Base-by-base conservation (phyloP, 2,113 vertebrate genomes). In the Ahaetulla prasina region DNA sequence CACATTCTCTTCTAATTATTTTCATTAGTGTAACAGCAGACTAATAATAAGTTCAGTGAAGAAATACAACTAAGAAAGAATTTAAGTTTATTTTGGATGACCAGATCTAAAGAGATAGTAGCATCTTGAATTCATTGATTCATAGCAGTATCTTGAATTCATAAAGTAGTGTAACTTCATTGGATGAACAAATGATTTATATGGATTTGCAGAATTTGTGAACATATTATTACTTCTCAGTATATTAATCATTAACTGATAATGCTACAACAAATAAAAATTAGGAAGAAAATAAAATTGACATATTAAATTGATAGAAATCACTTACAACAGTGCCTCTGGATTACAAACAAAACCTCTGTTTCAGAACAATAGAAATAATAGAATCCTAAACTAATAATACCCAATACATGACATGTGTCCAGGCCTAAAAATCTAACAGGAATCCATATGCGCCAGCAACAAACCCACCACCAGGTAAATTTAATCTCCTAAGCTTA, bases 21-120 rank as follows among this genome's bases (percentile, higher is more conserved):
- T 27, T 49, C 85, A 86, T 25, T 49, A 85, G 53, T 63, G 14
- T 49, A 8, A 60, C 88, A 92, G 92, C 47, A 88, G 54, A 14
- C 9, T 68, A 57, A 27, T 47, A 11, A 3, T 4, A 8, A 63
- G 94, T 93, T 68, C 30, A 68, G 16, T n/a, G 30, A 68, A 68
- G 63, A 68, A 68, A n/a, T 68, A 91, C 90, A 94, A 20, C 68
- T 88, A 12, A 88, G 94, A 89, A 93, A 4, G 87, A 47, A 57
- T 54, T 45, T 47, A 50, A 90, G 27, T 11, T 35, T 57, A 30
- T 30, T 55, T 55, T 55, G 39, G 12, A 60, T 88, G 7, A 30
- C 14, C 93, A 91, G 89, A 92, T 55, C 89, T 68, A 91, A 93
- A 93, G 87, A 88, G 90, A 92, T 92, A 91, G 89, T 91, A 27